Evolutionary conservation across 2,113 vertebrate genomes (phyloP).

Genomic region (Stegostoma tigrinum): DNA sequence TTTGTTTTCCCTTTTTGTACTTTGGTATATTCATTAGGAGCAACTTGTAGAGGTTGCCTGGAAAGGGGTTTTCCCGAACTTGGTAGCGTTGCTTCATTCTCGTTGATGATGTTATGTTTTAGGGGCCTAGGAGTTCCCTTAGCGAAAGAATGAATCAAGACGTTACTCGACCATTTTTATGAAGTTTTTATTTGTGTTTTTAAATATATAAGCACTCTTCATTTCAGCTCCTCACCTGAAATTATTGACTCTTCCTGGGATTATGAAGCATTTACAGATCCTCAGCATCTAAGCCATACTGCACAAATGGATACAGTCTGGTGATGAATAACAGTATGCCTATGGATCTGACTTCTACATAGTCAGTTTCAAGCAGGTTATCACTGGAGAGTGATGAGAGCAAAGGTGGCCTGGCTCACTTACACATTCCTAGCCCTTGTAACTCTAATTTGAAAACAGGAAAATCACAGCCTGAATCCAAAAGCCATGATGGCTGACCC

Average conservation of each 20-base stretch:
- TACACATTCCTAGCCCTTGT: neutral
- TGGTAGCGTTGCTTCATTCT: too few relatives aligned
- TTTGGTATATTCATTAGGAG: neutral
- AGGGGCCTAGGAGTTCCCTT: neutral
- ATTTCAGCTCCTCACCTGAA: neutral
- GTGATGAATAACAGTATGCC: neutral
- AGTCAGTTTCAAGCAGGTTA: neutral
- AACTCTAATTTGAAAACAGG: too few relatives aligned
- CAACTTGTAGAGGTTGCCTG: too few relatives aligned
- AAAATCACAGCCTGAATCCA: neutral
- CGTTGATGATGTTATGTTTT: neutral
- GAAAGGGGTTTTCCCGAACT: neutral
- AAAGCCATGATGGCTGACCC: neutral
- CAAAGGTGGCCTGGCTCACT: neutral
- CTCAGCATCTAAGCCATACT: neutral
- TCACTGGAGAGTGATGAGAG: neutral
- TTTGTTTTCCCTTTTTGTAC: neutral
- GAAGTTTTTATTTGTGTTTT: neutral
- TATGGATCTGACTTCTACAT: neutral
- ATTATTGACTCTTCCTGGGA: neutral
- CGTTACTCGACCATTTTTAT: neutral
- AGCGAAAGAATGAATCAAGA: neutral
- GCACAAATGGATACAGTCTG: neutral
- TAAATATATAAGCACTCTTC: neutral
- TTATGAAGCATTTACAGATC: neutral